Percentiles rank a stretch among this genome's conserved stretches.
Conservation (phyloP, 2,888 invertebrate genomes). For the Ornithoptera alexandrae region DNA sequence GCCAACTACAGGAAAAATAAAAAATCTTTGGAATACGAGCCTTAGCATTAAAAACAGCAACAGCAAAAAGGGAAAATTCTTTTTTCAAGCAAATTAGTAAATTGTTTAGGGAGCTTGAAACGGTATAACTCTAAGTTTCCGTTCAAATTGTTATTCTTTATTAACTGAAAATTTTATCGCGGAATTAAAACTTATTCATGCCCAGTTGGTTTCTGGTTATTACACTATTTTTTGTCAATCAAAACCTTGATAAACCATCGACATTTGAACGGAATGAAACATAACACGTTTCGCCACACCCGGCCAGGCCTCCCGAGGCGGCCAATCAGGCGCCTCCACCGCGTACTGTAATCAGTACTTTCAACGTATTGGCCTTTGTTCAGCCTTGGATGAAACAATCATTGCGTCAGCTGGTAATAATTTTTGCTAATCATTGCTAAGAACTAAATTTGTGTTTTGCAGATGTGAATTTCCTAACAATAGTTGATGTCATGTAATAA, state of each 20-base stretch:
- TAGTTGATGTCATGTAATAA: neutral
- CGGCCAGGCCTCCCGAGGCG: slow-evolving; percentile 66
- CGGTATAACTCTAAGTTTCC: neutral
- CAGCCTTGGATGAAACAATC: slow-evolving; percentile 64
- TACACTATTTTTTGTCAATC: slow-evolving; percentile 43
- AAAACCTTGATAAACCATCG: slow-evolving; percentile 43
- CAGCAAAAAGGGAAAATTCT: neutral
- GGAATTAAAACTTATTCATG: slow-evolving; percentile 1
- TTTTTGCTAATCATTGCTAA: slow-evolving; percentile 23
- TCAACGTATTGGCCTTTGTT: slow-evolving; percentile 62
- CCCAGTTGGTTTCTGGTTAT: slow-evolving; percentile 43
- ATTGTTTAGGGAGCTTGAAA: neutral
- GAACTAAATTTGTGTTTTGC: slow-evolving; percentile 21
- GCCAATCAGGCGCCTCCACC: slow-evolving; percentile 65
- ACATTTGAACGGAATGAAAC: slow-evolving; percentile 46
- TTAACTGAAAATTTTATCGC: neutral
- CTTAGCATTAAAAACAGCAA: no score
- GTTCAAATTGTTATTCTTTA: neutral
- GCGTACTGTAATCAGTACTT: slow-evolving; percentile 62
- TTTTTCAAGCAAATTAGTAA: neutral
- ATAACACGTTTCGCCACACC: slow-evolving; percentile 70
- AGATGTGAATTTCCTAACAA: slow-evolving; percentile 31
- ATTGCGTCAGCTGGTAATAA: slow-evolving; percentile 54
- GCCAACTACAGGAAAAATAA: no score
- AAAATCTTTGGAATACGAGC: no score